Evolutionary conservation across 2,888 invertebrate genomes (phyloP).

Genomic region (Protonemura montana): DNA sequence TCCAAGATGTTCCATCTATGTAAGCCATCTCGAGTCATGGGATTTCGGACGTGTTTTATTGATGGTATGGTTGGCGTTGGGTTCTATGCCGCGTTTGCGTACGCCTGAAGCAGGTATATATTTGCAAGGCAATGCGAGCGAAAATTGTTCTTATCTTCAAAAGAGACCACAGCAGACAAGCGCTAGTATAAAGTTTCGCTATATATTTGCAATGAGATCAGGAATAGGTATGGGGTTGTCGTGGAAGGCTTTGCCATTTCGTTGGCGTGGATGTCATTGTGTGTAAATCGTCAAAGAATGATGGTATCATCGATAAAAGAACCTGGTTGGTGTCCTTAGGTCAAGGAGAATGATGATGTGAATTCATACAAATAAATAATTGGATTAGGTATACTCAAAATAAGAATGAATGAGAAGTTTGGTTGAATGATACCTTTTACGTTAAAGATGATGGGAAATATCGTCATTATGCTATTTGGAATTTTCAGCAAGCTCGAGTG

Average conservation of each 20-base stretch:
- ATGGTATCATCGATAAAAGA: too few relatives aligned
- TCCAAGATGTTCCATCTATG: slow-evolving; percentile 5
- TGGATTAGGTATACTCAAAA: neutral
- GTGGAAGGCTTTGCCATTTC: neutral
- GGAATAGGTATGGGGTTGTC: neutral
- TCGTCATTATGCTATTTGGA: neutral
- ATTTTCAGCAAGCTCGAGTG: neutral
- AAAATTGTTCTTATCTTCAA: neutral
- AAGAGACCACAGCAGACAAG: neutral
- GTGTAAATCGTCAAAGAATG: too few relatives aligned
- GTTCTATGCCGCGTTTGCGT: neutral
- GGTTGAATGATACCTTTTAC: neutral
- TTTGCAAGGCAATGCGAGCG: neutral
- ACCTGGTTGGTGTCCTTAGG: neutral
- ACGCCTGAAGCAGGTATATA: neutral
- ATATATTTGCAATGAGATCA: neutral
- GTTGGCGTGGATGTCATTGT: neutral
- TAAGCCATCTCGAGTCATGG: neutral
- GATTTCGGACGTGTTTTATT: neutral
- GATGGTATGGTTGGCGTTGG: neutral
- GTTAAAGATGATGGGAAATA: neutral
- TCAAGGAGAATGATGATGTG: neutral
- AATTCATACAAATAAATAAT: neutral
- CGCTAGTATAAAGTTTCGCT: neutral
- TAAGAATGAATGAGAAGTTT: too few relatives aligned